Base-by-base conservation (phyloP, 2,797 vertebrate species). In the Pangasius krempfi region DNA sequence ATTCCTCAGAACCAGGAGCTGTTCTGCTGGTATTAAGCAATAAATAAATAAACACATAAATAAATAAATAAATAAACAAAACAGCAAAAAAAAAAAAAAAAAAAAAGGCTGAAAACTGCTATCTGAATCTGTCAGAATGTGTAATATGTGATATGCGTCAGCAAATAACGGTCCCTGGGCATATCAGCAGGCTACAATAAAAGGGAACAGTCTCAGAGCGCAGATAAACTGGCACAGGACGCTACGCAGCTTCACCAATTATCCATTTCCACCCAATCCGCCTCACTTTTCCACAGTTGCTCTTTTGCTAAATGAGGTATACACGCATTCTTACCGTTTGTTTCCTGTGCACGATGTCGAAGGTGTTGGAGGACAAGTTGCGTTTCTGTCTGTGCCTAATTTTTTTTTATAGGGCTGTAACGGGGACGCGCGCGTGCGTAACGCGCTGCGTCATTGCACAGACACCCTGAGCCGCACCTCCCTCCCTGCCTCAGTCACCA, bases 371-470 rank as follows among this genome's bases (percentile, higher is more conserved):
- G 22, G n/a, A 64, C 44, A n/a, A 37, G 78, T 2, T 70, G 18
- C 40, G 81, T 22, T 84, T 9, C 16, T 64, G 16, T 25, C 50
- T 14, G 12, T 64, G 33, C 37, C 82, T 75, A 37, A 30, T 72
- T 76, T 44, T 44, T 44, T 47, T 40, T 3, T 25, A 22, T 20
- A 50, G 30, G 10, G 44, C n/a, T 47, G 81, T 10, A 50, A 50
- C 9, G 58, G 27, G 47, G 58, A 80, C 8, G 78, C 78, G 78
- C 52, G 52, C 78, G 25, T 50, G 72, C 73, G n/a, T 47, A 78
- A 85, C 14, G 62, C 56, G 14, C 52, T 83, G 80, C 58, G 87
- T 88, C 85, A 87, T 86, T n/a, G 44, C 5, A 73, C 80, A 75
- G 5, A 60, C 52, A 27, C 8, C 14, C 4, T 3, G 30, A 81